A percentile compares a stretch with the other conserved stretches of the same genome.
Evolutionary conservation across 37 sponge, comb jelly and placozoan genomes (phyloP).

Genomic region (Ephydatia muelleri): DNA sequence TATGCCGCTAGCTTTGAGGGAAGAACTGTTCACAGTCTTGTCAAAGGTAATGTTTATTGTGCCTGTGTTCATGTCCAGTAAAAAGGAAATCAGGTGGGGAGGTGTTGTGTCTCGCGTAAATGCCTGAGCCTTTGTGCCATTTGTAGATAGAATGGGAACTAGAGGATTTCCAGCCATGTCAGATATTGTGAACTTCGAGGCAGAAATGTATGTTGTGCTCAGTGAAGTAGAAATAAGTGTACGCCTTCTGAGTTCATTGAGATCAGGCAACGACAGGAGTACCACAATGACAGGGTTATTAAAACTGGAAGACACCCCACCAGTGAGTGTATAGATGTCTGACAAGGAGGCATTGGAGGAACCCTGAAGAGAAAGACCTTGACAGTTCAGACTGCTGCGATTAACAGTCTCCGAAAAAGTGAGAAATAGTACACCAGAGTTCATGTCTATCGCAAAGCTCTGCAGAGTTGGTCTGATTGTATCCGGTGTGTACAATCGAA

Average conservation of each 20-base stretch:
- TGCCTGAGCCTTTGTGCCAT: slow-evolving; percentile 15
- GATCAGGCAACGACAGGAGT: slow-evolving; percentile 48
- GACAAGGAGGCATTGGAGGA: slow-evolving; percentile 3
- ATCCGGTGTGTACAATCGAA: slow-evolving; percentile 70
- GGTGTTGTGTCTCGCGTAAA: slow-evolving; percentile 71
- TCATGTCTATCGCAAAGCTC: slow-evolving; percentile 70
- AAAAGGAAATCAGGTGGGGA: slow-evolving; percentile 59
- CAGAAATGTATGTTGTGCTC: slow-evolving; percentile 52
- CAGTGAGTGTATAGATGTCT: slow-evolving; percentile 64
- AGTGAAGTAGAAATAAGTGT: slow-evolving; percentile 54
- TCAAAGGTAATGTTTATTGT: slow-evolving; percentile 69
- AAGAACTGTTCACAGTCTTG: slow-evolving; percentile 75
- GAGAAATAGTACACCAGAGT: slow-evolving; percentile 58
- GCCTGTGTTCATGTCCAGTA: slow-evolving; percentile 76
- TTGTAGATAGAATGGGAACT: slow-evolving; percentile 20
- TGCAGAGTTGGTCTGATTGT: slow-evolving; percentile 41
- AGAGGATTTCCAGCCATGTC: slow-evolving; percentile 73
- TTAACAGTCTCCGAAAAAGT: slow-evolving; percentile 89
- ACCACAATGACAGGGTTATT: slow-evolving; percentile 75
- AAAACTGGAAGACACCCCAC: slow-evolving; percentile 66
- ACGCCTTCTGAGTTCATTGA: slow-evolving; percentile 71
- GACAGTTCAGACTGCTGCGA: slow-evolving; percentile 39
- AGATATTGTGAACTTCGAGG: slow-evolving; percentile 26
- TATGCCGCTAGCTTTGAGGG: slow-evolving; percentile 43
- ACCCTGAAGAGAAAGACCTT: slow-evolving; percentile 73